Percentiles rank a stretch among this genome's conserved stretches.
These are phyloP conservation scores for Erannis defoliaria DNA, from an alignment of 2,888 invertebrate genomes.

Conservation along the genomic window DNA sequence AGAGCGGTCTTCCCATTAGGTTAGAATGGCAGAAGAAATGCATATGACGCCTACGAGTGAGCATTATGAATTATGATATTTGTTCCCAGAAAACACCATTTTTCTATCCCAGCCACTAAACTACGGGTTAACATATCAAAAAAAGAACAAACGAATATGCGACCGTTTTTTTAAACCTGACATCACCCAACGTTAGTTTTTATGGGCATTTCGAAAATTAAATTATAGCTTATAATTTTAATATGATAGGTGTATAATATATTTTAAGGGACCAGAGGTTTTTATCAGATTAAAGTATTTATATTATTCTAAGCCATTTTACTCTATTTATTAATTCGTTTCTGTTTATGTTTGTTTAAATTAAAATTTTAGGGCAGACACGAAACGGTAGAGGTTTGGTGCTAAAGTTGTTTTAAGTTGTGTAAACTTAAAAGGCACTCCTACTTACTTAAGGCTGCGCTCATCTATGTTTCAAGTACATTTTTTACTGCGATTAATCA, in stretches of 20 bases:
- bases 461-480: too few relatives aligned
- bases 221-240: constrained; percentile 86
- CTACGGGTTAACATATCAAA: constrained; percentile 63
- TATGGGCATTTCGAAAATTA: constrained; percentile 81
- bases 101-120: constrained; percentile 74
- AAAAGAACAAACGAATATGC: constrained; percentile 76
- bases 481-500: too few relatives aligned
- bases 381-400: constrained; percentile 2
- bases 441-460: too few relatives aligned
- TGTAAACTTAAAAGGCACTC: too few relatives aligned
- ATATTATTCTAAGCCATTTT: constrained; percentile 59
- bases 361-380: constrained; percentile 29
- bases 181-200: constrained; percentile 77
- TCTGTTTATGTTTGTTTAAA: constrained; percentile 52
- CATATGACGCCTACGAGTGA: neutral
- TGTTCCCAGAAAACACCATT: constrained; percentile 73
- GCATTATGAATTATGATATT: constrained; percentile 65
- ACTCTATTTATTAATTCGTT: constrained; percentile 50
- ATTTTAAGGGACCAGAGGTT: constrained; percentile 76
- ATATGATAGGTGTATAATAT: constrained; percentile 84
- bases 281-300: constrained; percentile 70
- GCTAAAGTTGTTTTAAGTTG: neutral
- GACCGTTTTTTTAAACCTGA: constrained; percentile 79
- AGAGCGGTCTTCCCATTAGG: too few relatives aligned
- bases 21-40: too few relatives aligned